A percentile compares a stretch with the other conserved stretches of the same genome.
Conservation (phyloP, 2,888 invertebrate species). For the Trissoscelio sp. region DNA sequence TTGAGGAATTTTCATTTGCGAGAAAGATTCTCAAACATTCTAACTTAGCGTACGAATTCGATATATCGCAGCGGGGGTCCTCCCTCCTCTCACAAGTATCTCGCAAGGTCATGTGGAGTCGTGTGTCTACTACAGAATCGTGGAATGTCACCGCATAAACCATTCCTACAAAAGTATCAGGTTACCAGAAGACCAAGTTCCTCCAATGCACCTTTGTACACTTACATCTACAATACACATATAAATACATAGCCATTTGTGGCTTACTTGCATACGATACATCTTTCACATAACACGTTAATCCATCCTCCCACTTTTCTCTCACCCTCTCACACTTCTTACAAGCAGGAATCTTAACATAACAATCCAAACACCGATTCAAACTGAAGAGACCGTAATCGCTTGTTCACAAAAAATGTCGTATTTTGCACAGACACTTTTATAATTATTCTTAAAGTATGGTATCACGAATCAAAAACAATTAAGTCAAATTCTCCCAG, state of each 20-base stretch:
- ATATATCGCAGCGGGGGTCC: slow-evolving; percentile 79
- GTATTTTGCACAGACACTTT: slow-evolving; percentile 12
- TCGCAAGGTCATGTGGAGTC: slow-evolving; percentile 73
- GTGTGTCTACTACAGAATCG: slow-evolving; percentile 77
- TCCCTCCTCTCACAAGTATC: slow-evolving; percentile 67
- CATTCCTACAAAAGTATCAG: slow-evolving; percentile 75
- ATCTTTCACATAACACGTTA: slow-evolving; percentile 59
- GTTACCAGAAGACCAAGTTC: slow-evolving; percentile 64
- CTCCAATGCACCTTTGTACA: slow-evolving; percentile 57
- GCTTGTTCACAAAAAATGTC: slow-evolving; percentile 9
- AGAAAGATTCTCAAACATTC: slow-evolving; percentile 54
- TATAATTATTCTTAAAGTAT: slow-evolving; percentile 36
- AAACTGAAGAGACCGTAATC: background rate
- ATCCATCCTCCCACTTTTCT: slow-evolving; percentile 47
- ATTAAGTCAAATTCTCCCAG: slow-evolving; percentile 54
- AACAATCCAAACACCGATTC: slow-evolving; percentile 4
- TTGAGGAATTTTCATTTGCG: slow-evolving; percentile 52
- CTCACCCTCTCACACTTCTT: slow-evolving; percentile 13
- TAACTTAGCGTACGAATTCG: slow-evolving; percentile 67
- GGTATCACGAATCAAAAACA: slow-evolving; percentile 39
- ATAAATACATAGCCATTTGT: slow-evolving; percentile 58
- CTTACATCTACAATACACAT: slow-evolving; percentile 45
- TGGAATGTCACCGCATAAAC: slow-evolving; percentile 82
- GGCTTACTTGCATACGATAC: slow-evolving; percentile 36
- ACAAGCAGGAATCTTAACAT: background rate